Evolutionary conservation across 2,113 vertebrate genomes (phyloP).

Genomic region (Procavia capensis): DNA sequence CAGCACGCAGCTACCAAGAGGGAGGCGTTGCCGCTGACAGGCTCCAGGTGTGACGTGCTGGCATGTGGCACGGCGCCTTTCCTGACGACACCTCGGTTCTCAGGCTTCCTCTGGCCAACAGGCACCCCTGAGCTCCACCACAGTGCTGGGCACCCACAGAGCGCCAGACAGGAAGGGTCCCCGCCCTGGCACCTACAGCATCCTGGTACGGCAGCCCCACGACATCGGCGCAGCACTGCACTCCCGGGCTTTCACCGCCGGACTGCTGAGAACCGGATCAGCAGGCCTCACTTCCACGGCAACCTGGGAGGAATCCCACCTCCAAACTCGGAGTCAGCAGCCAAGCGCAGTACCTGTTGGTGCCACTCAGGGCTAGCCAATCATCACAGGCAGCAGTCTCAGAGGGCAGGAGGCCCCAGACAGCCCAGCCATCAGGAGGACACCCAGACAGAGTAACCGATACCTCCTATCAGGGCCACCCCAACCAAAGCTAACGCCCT

Average conservation of each 20-base stretch:
- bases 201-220: no score
- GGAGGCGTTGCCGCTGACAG: rapidly evolving
- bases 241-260: no score
- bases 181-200: rapidly evolving
- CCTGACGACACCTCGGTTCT: neutral
- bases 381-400: rapidly evolving
- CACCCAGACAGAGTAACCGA: neutral
- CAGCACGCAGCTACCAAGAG: rapidly evolving
- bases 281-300: no score
- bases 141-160: neutral
- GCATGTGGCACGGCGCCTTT: neutral
- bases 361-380: no score
- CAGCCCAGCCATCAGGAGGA: neutral
- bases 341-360: no score
- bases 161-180: neutral
- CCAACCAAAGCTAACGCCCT: rapidly evolving
- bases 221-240: no score
- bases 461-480: rapidly evolving
- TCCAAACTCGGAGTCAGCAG: no score
- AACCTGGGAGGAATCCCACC: no score
- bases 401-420: neutral
- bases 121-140: neutral
- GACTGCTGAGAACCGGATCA: no score
- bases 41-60: rapidly evolving
- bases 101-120: neutral